These are phyloP conservation scores for Sclerurus mexicanus DNA, from an alignment of 2,113 vertebrate species.

Conservation along the genomic window DNA sequence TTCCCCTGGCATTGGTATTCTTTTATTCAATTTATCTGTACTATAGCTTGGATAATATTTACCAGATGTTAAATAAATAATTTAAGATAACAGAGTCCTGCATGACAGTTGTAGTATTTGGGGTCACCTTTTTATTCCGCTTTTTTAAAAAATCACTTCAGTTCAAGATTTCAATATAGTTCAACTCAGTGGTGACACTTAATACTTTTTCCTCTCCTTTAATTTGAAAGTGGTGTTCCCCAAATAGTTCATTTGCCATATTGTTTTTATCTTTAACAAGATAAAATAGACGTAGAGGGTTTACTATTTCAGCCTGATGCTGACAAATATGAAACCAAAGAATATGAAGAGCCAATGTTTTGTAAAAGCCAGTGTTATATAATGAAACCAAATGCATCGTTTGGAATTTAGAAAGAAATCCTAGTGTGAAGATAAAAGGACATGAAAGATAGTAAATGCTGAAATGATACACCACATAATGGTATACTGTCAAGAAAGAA, in stretches of 20 bases:
- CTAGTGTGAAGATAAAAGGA: slow-evolving; percentile 80
- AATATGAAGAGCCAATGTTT: slow-evolving; percentile 74
- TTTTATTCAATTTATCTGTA: slow-evolving; percentile 73
- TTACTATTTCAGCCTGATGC: slow-evolving; percentile 72
- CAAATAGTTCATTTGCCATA: slow-evolving; percentile 66
- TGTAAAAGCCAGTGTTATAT: slow-evolving; percentile 71
- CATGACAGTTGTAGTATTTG: slow-evolving; percentile 63
- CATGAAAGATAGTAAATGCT: slow-evolving; percentile 88
- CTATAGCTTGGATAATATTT: slow-evolving; percentile 69
- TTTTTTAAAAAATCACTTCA: background rate
- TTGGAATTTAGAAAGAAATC: slow-evolving; percentile 81
- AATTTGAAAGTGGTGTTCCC: slow-evolving; percentile 63
- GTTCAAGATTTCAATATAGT: slow-evolving; percentile 58
- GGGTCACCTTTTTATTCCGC: slow-evolving; percentile 63
- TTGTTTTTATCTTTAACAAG: slow-evolving; percentile 75
- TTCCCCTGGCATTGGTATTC: slow-evolving; percentile 64
- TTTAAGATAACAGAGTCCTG: slow-evolving; percentile 56
- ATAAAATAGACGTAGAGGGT: slow-evolving; percentile 76
- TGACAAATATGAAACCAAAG: slow-evolving; percentile 76
- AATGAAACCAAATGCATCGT: slow-evolving; percentile 76
- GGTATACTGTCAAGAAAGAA: slow-evolving; percentile 89
- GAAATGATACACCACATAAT: slow-evolving; percentile 90
- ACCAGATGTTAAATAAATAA: slow-evolving; percentile 78
- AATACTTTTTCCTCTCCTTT: slow-evolving; percentile 55
- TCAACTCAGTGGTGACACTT: slow-evolving; percentile 52